These are phyloP conservation scores for Brachyalestes nurse DNA, from an alignment of 2,797 vertebrate species.

Conservation along the genomic window DNA sequence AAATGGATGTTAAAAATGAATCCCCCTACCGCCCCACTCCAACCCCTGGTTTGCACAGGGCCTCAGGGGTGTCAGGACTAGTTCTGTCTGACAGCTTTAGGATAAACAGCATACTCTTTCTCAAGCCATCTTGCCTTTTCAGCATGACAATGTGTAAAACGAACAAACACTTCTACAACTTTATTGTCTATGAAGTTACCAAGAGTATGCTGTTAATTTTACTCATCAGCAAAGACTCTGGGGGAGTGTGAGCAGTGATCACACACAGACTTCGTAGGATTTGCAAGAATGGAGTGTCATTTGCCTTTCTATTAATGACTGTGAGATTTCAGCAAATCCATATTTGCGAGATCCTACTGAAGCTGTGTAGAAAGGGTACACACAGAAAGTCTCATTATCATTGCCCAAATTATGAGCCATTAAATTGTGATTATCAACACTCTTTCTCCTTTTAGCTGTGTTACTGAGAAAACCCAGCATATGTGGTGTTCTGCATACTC, in stretches of 20 bases:
- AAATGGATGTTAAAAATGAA: too few species aligned
- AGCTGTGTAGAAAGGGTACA: neutral
- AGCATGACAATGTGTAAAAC: too few species aligned
- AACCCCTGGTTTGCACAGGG: too few species aligned
- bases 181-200: too few species aligned
- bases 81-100: too few species aligned
- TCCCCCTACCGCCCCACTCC: too few species aligned
- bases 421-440: conserved; percentile 33
- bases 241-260: neutral
- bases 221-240: neutral
- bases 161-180: too few species aligned
- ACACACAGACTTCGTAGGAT: neutral
- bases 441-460: conserved; percentile 3
- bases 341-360: neutral
- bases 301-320: conserved; percentile 7
- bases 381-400: conserved; percentile 18
- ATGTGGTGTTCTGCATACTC: conserved; percentile 1
- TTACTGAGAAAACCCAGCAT: neutral
- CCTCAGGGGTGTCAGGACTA: too few species aligned
- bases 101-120: too few species aligned
- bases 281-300: neutral
- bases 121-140: too few species aligned
- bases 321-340: conserved; percentile 12
- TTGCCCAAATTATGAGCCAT: conserved; percentile 11
- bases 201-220: neutral